Evolutionary conservation across 2,113 vertebrate species (phyloP).

Genomic region (Corapipo altera): DNA sequence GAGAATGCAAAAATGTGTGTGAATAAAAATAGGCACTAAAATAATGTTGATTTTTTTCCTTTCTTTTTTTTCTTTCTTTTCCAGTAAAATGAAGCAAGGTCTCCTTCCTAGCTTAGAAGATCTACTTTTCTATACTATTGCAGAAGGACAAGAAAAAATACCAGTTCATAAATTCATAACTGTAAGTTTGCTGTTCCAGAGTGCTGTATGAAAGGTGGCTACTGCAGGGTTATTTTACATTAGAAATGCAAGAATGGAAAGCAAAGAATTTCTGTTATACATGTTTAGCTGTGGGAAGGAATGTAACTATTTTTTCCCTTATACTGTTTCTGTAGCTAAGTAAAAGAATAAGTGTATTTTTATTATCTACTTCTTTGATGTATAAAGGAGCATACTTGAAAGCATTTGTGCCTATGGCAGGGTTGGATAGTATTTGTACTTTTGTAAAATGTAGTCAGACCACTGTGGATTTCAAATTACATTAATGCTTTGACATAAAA

Average conservation of each 20-base stretch:
- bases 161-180: conserved; percentile 97
- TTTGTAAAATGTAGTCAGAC: neutral
- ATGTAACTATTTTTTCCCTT: neutral
- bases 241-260: neutral
- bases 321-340: neutral
- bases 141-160: conserved; percentile 98
- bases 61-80: neutral
- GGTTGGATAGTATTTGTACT: neutral
- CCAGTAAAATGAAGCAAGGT: conserved; percentile 91
- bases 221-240: neutral
- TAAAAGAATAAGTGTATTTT: neutral
- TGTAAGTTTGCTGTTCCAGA: conserved; percentile 76
- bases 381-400: neutral
- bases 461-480: neutral
- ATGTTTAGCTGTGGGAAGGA: neutral
- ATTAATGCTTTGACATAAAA: neutral
- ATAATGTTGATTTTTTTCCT: neutral
- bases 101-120: conserved; percentile 97
- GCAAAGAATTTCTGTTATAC: neutral
- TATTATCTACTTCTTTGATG: neutral
- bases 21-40: neutral
- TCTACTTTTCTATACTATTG: conserved; percentile 98
- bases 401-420: neutral
- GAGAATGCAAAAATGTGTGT: neutral
- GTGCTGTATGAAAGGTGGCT: neutral